These are phyloP conservation scores for Drosophila buzzatii DNA, from an alignment of 2,888 invertebrate species.

Conservation along the genomic window DNA sequence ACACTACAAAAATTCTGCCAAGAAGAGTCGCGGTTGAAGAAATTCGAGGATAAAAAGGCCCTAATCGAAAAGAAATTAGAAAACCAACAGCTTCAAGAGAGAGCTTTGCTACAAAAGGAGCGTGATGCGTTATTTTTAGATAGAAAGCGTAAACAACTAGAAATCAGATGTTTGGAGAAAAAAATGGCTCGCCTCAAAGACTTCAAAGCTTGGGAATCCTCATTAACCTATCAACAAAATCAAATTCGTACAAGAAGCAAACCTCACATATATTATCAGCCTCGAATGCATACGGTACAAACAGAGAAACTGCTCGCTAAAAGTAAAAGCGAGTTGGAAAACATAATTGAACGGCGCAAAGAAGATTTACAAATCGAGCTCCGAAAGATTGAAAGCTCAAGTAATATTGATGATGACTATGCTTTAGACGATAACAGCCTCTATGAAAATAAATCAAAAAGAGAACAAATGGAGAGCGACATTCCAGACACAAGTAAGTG, in stretches of 20 bases:
- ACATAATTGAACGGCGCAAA: conserved; percentile 48
- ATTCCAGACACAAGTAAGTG: conserved; percentile 33
- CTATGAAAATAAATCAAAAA: conserved; percentile 33
- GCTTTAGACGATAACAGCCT: conserved; percentile 44
- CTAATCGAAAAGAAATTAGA: conserved; percentile 96
- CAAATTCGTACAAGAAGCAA: conserved; percentile 95
- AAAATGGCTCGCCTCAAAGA: conserved; percentile 95
- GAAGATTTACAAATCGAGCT: conserved; percentile 55
- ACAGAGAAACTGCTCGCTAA: conserved; percentile 89
- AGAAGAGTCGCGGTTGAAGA: conserved; percentile 95
- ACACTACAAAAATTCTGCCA: conserved; percentile 98
- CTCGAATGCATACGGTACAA: conserved; percentile 91
- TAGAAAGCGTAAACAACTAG: conserved; percentile 94
- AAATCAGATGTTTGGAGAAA: conserved; percentile 94
- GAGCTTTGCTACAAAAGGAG: conserved; percentile 93
- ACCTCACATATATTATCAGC: conserved; percentile 95
- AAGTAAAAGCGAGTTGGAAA: conserved; percentile 85
- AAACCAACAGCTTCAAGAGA: conserved; percentile 94
- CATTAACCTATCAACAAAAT: conserved; percentile 91
- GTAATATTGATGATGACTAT: conserved; percentile 55
- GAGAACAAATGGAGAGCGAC: conserved; percentile 15
- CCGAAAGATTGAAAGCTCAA: conserved; percentile 48
- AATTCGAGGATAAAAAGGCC: conserved; percentile 93
- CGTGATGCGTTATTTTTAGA: conserved; percentile 93
- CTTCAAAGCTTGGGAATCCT: conserved; percentile 94